Evolutionary conservation across 2,797 vertebrate species (phyloP).

Genomic region (Acipenser oxyrinchus): DNA sequence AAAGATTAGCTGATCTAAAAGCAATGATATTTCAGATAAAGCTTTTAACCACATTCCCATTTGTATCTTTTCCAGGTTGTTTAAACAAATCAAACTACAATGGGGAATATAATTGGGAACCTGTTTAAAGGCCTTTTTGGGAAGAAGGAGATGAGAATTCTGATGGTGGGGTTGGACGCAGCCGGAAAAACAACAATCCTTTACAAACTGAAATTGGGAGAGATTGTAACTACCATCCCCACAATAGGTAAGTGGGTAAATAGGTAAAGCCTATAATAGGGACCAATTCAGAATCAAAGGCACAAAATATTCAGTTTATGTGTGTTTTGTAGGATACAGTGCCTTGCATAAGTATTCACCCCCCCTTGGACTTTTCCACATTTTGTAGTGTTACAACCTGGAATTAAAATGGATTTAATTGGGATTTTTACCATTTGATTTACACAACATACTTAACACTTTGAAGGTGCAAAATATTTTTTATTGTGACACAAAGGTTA

Average conservation of each 20-base stretch:
- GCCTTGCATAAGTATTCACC: too few relatives aligned
- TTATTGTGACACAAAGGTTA: too few relatives aligned
- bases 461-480: too few relatives aligned
- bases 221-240: constrained; percentile 74
- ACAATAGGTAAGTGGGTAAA: constrained; percentile 56
- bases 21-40: too few relatives aligned
- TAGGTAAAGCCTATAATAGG: not conserved
- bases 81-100: constrained; percentile 33
- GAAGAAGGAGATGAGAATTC: constrained; percentile 77
- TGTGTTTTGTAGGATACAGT: not conserved
- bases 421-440: too few relatives aligned
- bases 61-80: constrained; percentile 19
- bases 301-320: not conserved
- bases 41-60: constrained; percentile 4
- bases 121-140: constrained; percentile 59
- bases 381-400: too few relatives aligned
- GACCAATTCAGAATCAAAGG: not conserved
- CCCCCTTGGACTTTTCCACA: too few relatives aligned
- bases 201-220: constrained; percentile 75
- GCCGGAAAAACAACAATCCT: constrained; percentile 76
- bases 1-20: too few relatives aligned
- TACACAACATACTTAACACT: too few relatives aligned
- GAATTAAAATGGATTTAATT: too few relatives aligned
- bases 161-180: constrained; percentile 76
- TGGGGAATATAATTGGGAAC: constrained; percentile 59